Conservation (phyloP, 2,888 invertebrate genomes). For the Drosophila setosimentum region DNA sequence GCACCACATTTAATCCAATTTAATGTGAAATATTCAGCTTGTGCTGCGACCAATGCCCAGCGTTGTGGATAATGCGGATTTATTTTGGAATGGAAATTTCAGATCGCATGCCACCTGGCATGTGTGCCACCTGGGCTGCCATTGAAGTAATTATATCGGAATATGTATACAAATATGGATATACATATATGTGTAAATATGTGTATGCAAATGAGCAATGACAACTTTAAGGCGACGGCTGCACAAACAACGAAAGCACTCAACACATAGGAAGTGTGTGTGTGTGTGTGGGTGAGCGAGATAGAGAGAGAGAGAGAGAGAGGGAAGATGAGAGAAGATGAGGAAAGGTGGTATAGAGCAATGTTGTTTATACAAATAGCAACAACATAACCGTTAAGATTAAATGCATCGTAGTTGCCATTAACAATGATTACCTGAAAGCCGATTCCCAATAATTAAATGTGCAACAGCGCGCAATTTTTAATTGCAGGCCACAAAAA, state of each 20-base stretch:
- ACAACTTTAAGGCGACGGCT: conserved; percentile 61
- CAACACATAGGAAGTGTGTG: not conserved
- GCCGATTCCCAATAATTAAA: conserved; percentile 82
- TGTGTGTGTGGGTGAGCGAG: no score
- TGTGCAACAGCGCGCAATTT: conserved; percentile 81
- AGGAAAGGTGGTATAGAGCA: not conserved
- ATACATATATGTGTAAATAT: conserved; percentile 17
- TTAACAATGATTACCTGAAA: conserved; percentile 82
- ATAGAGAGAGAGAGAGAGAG: not conserved
- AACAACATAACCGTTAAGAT: conserved; percentile 60
- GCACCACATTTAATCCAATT: conserved; percentile 12
- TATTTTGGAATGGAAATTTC: conserved; percentile 16
- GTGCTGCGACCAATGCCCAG: conserved; percentile 43
- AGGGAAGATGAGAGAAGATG: not conserved
- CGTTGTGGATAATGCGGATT: conserved; percentile 47
- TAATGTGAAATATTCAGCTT: conserved; percentile 67
- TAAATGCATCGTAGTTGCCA: conserved; percentile 80
- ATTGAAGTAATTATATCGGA: conserved; percentile 35
- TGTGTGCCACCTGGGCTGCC: conserved; percentile 19
- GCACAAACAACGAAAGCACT: conserved; percentile 16
- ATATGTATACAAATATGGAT: conserved; percentile 3
- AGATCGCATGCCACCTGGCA: not conserved
- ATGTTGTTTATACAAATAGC: conserved; percentile 23
- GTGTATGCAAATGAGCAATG: conserved; percentile 34
- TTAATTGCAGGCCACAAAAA: conserved; percentile 77